Evolutionary conservation across 2,113 vertebrate species (phyloP), one percentile per base, ranked within the genome.

Genomic region (Percopsis transmontana): DNA sequence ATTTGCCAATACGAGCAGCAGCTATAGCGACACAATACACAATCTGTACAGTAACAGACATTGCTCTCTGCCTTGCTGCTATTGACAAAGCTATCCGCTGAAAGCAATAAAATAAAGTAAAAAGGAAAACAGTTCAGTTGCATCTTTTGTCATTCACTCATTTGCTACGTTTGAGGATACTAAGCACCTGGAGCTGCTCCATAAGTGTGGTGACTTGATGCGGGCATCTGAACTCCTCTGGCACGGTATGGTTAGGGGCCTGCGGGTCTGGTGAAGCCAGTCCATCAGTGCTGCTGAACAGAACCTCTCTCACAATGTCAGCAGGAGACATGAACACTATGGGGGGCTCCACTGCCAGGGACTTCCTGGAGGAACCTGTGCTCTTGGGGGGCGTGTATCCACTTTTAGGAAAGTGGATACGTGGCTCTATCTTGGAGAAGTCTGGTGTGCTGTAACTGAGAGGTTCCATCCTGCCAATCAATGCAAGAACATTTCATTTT

Each of bases 131-230:
- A n/a, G n/a, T n/a, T n/a, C n/a, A n/a, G n/a, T n/a, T n/a, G n/a
- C n/a, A n/a, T n/a, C n/a, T n/a, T n/a, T n/a, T n/a, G n/a, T n/a
- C n/a, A n/a, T n/a, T n/a, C n/a, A n/a, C n/a, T n/a, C n/a, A n/a
- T n/a, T n/a, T n/a, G n/a, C n/a, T n/a, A n/a, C n/a, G n/a, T n/a
- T n/a, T n/a, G n/a, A n/a, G n/a, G n/a, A n/a, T n/a, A n/a, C n/a
- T n/a, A 47, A 2, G 68, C 88, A 98, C 96, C 96, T 99, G 94
- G 0, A 99, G 94, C 77, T 97, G 95, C 54, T 94, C 90, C 2
- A 98, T 85, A 77, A 99, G 90, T 0, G 87, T 77, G 0, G 90
- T 94, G 72, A 96, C 95, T 80, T 96, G 91, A 7, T 87, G 81
- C 0, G 90, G 93, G 0, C 88, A 93, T 58, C 90, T 87, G 82